These are phyloP conservation scores for Chelon labrosus DNA, from an alignment of 2,797 vertebrate genomes.

Conservation along the genomic window DNA sequence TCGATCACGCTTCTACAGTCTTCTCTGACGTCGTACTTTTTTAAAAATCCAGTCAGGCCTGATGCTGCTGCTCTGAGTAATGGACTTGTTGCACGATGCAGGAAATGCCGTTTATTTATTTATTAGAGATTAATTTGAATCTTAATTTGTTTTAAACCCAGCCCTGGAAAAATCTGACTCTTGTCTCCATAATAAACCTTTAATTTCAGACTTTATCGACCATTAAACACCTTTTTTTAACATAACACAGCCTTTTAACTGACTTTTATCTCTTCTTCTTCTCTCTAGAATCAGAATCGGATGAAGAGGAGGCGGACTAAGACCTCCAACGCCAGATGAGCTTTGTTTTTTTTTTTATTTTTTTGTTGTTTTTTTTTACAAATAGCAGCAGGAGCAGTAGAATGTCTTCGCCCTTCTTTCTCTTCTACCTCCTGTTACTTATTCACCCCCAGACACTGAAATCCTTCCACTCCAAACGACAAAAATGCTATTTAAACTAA, in stretches of 20 bases:
- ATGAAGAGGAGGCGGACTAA: conserved; percentile 95
- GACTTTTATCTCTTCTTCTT: conserved; percentile 1
- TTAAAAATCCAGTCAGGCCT: too few relatives aligned
- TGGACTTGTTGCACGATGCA: too few relatives aligned
- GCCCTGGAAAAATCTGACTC: too few relatives aligned
- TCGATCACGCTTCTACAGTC: too few relatives aligned
- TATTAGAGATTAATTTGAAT: too few relatives aligned
- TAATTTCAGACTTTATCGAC: too few relatives aligned
- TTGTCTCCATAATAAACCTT: too few relatives aligned
- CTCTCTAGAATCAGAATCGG: conserved; percentile 94
- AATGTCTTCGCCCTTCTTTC: conserved; percentile 83
- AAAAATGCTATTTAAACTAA: conserved; percentile 71
- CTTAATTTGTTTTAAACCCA: too few relatives aligned
- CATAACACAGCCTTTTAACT: not conserved
- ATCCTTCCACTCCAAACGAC: conserved; percentile 60
- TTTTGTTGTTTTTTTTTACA: conserved; percentile 53
- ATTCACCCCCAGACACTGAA: conserved; percentile 77
- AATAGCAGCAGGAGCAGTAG: conserved; percentile 90
- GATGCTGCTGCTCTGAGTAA: too few relatives aligned
- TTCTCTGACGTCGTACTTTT: too few relatives aligned
- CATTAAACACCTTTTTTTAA: too few relatives aligned
- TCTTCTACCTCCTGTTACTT: conserved; percentile 93
- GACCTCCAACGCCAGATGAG: conserved; percentile 66
- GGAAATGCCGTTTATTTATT: too few relatives aligned
- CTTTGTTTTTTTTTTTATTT: conserved; percentile 49